Conservation (phyloP, 1,140 invertebrate genomes). For the Magallana ariakensis region DNA sequence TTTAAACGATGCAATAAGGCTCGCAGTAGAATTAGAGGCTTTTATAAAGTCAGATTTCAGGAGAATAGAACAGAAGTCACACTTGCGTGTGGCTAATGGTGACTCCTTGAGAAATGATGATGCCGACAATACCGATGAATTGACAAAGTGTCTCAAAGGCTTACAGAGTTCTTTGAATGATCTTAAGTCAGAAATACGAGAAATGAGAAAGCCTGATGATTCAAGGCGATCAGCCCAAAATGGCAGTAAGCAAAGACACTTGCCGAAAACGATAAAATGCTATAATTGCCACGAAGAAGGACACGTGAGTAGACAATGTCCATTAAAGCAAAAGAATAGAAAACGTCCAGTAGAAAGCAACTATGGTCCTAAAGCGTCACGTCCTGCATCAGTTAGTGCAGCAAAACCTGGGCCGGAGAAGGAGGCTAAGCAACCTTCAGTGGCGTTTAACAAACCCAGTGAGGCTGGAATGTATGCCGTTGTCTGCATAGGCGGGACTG, state of each 20-base stretch:
- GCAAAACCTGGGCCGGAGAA: not conserved
- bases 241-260: not conserved
- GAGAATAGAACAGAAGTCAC: not conserved
- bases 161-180: not conserved
- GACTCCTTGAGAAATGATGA: not conserved
- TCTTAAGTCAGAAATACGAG: not conserved
- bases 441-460: not conserved
- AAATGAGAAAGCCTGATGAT: not conserved
- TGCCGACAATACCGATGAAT: not conserved
- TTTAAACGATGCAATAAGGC: not conserved
- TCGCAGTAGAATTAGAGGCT: conserved; percentile 20
- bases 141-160: not conserved
- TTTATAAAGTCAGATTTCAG: not conserved
- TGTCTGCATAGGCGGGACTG: not conserved
- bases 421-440: not conserved
- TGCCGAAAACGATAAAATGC: not conserved
- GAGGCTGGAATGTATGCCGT: not conserved
- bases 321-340: not conserved
- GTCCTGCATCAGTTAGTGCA: not conserved
- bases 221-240: too few species aligned
- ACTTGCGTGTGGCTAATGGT: not conserved
- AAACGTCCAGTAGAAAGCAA: not conserved
- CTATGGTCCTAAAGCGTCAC: too few species aligned
- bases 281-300: not conserved
- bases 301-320: not conserved